phyloP scores from a whole-genome alignment of 2,888 invertebrate species.

The Agonopterix heracliana region DNA sequence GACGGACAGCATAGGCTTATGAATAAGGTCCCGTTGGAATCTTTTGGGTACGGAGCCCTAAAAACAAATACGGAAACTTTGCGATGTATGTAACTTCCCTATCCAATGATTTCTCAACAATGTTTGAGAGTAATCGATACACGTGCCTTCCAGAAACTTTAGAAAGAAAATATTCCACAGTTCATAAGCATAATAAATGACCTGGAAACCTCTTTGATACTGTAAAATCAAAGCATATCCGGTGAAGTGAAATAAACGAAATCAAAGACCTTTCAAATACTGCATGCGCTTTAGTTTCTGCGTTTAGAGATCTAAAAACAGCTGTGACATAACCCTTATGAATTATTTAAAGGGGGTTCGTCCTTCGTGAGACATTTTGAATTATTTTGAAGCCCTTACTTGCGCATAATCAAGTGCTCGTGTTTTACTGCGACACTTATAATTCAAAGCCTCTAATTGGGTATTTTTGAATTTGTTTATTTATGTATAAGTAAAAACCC shows the following conservation, averaged over 20 bases:
- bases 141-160: constrained; percentile 3
- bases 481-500: background rate
- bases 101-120: constrained; percentile 2
- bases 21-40: too few species aligned
- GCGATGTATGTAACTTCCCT: too few species aligned
- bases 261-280: constrained; percentile 36
- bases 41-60: too few species aligned
- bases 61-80: too few species aligned
- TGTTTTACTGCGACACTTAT: constrained; percentile 37
- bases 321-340: constrained; percentile 56
- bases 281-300: constrained; percentile 28
- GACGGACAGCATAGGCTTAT: too few species aligned
- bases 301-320: constrained; percentile 25
- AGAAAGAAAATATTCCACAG: background rate
- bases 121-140: background rate
- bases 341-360: constrained; percentile 58
- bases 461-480: constrained; percentile 23
- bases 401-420: constrained; percentile 52
- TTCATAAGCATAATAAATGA: background rate
- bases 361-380: constrained; percentile 54
- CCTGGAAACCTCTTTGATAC: constrained; percentile 33
- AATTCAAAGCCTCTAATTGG: constrained; percentile 25
- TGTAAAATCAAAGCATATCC: constrained; percentile 25
- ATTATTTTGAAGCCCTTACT: constrained; percentile 59
- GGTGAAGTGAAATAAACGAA: constrained; percentile 38